Evolutionary conservation across 2,888 invertebrate species (phyloP).

Genomic region (Calameuta pallipes): DNA sequence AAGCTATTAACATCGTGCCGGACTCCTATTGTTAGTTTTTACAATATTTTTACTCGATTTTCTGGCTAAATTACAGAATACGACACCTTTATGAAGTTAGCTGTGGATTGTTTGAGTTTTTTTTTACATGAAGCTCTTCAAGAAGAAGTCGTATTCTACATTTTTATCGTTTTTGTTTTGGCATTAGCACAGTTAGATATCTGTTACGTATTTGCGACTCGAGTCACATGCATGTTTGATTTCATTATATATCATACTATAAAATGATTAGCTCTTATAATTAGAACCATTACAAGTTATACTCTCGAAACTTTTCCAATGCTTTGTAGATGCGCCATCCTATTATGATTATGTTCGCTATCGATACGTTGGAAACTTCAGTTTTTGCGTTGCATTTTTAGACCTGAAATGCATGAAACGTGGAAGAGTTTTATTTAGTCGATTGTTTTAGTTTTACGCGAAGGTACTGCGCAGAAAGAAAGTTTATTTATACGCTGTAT

Average conservation of each 20-base stretch:
- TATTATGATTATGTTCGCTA: too few species aligned
- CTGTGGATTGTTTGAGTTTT: too few species aligned
- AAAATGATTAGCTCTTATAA: not conserved
- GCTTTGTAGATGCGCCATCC: too few species aligned
- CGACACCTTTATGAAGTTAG: too few species aligned
- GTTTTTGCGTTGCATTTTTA: not conserved
- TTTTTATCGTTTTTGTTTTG: not conserved
- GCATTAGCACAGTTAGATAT: not conserved
- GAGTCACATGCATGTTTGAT: too few species aligned
- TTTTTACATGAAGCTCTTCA: too few species aligned
- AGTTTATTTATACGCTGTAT: not conserved
- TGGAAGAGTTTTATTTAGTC: not conserved
- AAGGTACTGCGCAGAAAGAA: not conserved
- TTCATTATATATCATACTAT: not conserved
- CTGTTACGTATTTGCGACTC: not conserved
- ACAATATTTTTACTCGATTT: constrained; percentile 8
- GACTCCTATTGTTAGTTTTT: constrained; percentile 56
- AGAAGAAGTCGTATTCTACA: too few species aligned
- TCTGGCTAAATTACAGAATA: too few species aligned
- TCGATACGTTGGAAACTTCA: too few species aligned
- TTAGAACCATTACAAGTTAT: not conserved
- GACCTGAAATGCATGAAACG: not conserved
- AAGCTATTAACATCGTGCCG: constrained; percentile 43
- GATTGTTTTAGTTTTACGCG: not conserved
- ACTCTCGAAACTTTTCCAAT: not conserved